Evolutionary conservation across 2,888 invertebrate species (phyloP).

Genomic region (Candidula unifasciata): DNA sequence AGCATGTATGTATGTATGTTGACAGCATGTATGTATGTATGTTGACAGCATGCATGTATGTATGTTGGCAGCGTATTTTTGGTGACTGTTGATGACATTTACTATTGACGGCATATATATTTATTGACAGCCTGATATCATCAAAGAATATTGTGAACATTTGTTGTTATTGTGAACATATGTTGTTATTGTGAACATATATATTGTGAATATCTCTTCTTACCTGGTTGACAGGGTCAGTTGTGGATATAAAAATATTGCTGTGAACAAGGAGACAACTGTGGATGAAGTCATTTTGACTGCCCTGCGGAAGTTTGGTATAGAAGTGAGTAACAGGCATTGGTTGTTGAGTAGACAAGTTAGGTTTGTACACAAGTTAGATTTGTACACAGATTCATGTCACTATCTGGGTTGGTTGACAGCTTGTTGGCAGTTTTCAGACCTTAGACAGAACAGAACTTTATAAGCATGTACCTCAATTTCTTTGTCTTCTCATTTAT

Average conservation of each 20-base stretch:
- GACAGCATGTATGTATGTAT: background rate
- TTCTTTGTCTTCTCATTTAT: too few relatives aligned
- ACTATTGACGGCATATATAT: background rate
- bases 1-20: too few relatives aligned
- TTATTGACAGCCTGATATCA: background rate
- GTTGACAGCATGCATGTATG: background rate
- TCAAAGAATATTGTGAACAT: too few relatives aligned
- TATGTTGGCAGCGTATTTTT: too few relatives aligned
- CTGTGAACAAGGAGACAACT: conserved; percentile 91
- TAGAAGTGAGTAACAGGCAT: conserved; percentile 74
- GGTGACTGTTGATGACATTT: too few relatives aligned
- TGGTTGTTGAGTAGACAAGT: too few relatives aligned
- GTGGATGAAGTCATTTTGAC: conserved; percentile 94
- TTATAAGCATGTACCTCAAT: too few relatives aligned
- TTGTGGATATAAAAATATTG: conserved; percentile 80
- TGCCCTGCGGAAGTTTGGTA: conserved; percentile 81
- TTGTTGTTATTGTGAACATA: background rate
- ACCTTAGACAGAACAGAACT: too few relatives aligned
- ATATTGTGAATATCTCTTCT: background rate
- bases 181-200: background rate
- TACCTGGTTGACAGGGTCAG: conserved; percentile 55
- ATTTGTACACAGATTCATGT: too few relatives aligned
- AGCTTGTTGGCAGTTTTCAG: too few relatives aligned
- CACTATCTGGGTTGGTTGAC: too few relatives aligned
- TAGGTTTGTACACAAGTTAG: too few relatives aligned